Percentiles rank a stretch among this genome's conserved stretches.
These are phyloP conservation scores for Notodonta dromedarius DNA, from an alignment of 2,888 invertebrate species.

Conservation along the genomic window DNA sequence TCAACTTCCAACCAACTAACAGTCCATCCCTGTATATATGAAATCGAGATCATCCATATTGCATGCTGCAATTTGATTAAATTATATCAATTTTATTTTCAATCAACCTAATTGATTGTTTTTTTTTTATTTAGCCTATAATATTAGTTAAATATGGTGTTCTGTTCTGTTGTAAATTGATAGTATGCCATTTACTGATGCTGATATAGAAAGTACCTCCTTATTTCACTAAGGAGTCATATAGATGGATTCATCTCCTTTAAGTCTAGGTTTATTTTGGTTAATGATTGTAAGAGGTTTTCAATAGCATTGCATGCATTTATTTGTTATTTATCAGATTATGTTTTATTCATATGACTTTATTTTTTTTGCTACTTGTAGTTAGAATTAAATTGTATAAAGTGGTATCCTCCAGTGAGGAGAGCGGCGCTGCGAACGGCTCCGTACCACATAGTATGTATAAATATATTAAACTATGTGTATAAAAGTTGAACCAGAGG, in stretches of 20 bases:
- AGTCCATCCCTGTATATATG: not conserved
- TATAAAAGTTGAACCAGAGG: conserved; percentile 43
- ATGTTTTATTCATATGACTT: conserved; percentile 15
- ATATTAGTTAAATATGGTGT: too few relatives aligned
- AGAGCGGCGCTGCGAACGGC: conserved; percentile 12
- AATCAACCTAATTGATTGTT: too few relatives aligned
- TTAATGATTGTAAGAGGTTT: not conserved
- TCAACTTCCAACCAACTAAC: too few relatives aligned
- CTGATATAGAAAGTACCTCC: not conserved
- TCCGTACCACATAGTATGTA: conserved; percentile 27
- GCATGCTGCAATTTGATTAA: not conserved
- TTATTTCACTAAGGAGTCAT: not conserved
- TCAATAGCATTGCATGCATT: conserved; percentile 30
- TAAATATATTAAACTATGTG: conserved; percentile 35
- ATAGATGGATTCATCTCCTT: too few relatives aligned
- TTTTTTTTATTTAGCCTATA: too few relatives aligned
- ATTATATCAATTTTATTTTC: not conserved
- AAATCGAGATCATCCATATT: not conserved
- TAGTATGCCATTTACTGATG: not conserved
- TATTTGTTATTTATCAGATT: conserved; percentile 22
- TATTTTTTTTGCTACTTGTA: conserved; percentile 19
- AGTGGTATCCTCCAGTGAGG: conserved; percentile 21
- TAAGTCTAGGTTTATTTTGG: not conserved
- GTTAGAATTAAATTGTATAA: conserved; percentile 39
- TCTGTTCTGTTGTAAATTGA: too few relatives aligned